Conservation (phyloP, 2,113 vertebrate species). For the Noturus placidus region DNA sequence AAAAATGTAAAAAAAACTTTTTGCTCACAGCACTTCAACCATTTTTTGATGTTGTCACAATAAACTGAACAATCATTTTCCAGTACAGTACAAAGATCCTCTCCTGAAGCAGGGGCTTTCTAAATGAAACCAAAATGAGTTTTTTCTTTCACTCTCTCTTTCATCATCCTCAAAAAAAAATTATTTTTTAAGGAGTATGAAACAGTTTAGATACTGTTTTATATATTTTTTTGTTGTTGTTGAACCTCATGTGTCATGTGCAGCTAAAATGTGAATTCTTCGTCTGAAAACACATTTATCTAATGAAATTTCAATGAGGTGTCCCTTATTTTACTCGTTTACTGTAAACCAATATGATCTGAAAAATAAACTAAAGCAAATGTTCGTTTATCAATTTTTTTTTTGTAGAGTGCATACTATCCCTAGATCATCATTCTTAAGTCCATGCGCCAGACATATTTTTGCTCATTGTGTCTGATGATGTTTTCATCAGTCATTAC, state of each 20-base stretch:
- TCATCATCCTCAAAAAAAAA: neutral
- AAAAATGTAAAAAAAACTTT: too few species aligned
- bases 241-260: neutral
- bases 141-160: neutral
- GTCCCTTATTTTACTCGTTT: neutral
- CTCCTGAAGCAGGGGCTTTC: neutral
- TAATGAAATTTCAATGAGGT: neutral
- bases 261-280: neutral
- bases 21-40: too few species aligned
- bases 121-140: neutral
- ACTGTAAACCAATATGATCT: neutral
- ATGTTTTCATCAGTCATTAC: conserved; percentile 71
- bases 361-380: neutral
- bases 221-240: too few species aligned
- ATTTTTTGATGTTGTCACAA: neutral
- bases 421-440: neutral
- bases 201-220: neutral
- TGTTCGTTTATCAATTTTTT: conserved; percentile 7
- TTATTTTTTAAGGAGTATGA: neutral
- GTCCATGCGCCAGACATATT: conserved; percentile 2
- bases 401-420: neutral
- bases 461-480: conserved; percentile 51
- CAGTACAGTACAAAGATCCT: neutral
- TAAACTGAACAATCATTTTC: neutral
- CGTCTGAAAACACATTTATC: neutral